These are phyloP conservation scores for Mythimna albipuncta DNA, from an alignment of 2,888 invertebrate species.

Conservation along the genomic window DNA sequence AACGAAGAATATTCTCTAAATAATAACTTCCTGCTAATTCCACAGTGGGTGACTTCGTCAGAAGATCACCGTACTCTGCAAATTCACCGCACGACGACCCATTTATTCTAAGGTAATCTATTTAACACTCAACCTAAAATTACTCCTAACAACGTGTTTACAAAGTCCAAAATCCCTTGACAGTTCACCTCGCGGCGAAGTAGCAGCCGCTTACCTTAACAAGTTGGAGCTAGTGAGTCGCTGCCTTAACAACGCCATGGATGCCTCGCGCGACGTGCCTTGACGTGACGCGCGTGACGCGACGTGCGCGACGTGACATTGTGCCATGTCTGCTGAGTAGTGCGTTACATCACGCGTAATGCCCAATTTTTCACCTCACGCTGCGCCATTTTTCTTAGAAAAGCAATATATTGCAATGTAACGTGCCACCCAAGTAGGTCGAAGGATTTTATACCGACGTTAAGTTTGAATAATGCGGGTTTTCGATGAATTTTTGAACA, in stretches of 20 bases:
- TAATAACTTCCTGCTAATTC: neutral
- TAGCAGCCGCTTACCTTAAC: slow-evolving; percentile 76
- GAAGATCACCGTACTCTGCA: slow-evolving; percentile 73
- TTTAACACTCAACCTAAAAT: neutral
- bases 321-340: slow-evolving; percentile 1
- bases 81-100: slow-evolving; percentile 80
- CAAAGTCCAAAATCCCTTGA: slow-evolving; percentile 1
- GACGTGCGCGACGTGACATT: slow-evolving; percentile 8
- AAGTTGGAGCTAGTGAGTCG: slow-evolving; percentile 80
- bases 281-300: slow-evolving; percentile 63
- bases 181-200: slow-evolving; percentile 80
- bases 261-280: slow-evolving; percentile 74
- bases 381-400: slow-evolving; percentile 4
- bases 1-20: neutral
- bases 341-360: neutral
- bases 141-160: neutral
- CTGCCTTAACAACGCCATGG: slow-evolving; percentile 76
- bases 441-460: slow-evolving; percentile 24
- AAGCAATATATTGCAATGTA: slow-evolving; percentile 10
- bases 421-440: slow-evolving; percentile 1
- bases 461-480: slow-evolving; percentile 38
- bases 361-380: slow-evolving; percentile 13
- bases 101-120: slow-evolving; percentile 77
- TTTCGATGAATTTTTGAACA: slow-evolving; percentile 42
- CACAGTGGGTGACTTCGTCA: slow-evolving; percentile 75